phyloP scores from a whole-genome alignment of 1,140 invertebrate genomes.

The Pygmarrhopalites habei region DNA sequence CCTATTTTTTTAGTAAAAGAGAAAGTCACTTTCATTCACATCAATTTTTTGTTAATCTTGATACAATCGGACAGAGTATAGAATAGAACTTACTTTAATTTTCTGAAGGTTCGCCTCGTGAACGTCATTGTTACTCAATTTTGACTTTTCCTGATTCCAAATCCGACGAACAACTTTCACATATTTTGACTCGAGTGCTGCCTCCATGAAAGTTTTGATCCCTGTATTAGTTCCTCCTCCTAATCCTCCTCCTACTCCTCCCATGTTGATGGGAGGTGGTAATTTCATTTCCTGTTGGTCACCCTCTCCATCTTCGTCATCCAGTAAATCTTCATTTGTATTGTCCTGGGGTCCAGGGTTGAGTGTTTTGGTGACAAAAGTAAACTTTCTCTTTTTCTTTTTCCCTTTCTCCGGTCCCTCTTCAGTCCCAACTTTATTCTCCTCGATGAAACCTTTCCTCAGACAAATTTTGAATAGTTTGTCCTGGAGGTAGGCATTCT shows the following conservation, averaged over 20 bases:
- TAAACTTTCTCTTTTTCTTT: conserved; percentile 3
- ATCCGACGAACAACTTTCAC: background rate
- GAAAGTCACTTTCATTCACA: no score
- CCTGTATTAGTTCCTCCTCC: background rate
- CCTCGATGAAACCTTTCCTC: conserved; percentile 19
- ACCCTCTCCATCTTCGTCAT: conserved; percentile 6
- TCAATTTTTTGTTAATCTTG: no score
- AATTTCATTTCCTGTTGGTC: conserved; percentile 4
- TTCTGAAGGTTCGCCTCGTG: background rate
- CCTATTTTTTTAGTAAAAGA: background rate
- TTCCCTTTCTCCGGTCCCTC: background rate
- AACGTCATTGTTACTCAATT: background rate
- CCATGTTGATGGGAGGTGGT: background rate
- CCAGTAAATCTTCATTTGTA: background rate
- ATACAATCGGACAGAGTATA: background rate
- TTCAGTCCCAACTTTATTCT: background rate
- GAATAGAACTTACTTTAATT: background rate
- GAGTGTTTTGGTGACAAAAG: background rate
- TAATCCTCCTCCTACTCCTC: background rate
- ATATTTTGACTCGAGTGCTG: conserved; percentile 8
- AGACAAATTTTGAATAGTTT: conserved; percentile 17
- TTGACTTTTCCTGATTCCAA: conserved; percentile 10
- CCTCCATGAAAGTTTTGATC: conserved; percentile 14
- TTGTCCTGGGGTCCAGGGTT: background rate
- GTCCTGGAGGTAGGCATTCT: conserved; percentile 29